These are phyloP conservation scores for Pollenia griseotomentosa DNA, from an alignment of 2,888 invertebrate species.

Conservation along the genomic window DNA sequence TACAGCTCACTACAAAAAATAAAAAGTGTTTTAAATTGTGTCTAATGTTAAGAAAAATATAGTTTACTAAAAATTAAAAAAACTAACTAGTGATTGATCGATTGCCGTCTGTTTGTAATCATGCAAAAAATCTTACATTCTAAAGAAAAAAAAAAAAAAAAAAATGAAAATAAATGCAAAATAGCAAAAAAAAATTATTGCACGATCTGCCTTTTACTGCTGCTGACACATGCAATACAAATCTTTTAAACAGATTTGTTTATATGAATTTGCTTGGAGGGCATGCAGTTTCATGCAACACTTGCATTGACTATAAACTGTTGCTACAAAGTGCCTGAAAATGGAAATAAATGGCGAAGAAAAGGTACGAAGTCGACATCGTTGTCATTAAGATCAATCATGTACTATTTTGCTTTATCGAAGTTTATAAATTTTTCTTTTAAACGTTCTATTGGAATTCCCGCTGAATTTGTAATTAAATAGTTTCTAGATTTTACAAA, in stretches of 20 bases:
- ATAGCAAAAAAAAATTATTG: slow-evolving; percentile 41
- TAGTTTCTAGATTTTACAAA: slow-evolving; percentile 33
- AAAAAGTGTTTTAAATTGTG: slow-evolving; percentile 63
- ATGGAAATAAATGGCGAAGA: not conserved
- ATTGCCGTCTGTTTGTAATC: slow-evolving; percentile 60
- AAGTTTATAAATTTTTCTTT: slow-evolving; percentile 13
- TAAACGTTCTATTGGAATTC: not conserved
- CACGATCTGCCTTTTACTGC: slow-evolving; percentile 57
- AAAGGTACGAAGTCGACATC: slow-evolving; percentile 14
- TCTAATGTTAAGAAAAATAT: slow-evolving; percentile 14
- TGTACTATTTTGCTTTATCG: slow-evolving; percentile 26
- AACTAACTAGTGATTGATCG: slow-evolving; percentile 57
- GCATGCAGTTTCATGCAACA: slow-evolving; percentile 60
- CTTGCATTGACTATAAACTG: slow-evolving; percentile 52
- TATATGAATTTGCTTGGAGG: slow-evolving; percentile 54
- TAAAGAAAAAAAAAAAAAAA: slow-evolving; percentile 15
- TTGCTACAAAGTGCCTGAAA: not conserved
- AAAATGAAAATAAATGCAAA: slow-evolving; percentile 34
- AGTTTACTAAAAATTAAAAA: not conserved
- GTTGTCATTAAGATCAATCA: slow-evolving; percentile 63
- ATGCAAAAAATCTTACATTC: slow-evolving; percentile 60
- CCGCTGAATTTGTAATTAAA: slow-evolving; percentile 33
- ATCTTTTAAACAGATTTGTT: slow-evolving; percentile 26
- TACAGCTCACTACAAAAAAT: slow-evolving; percentile 7
- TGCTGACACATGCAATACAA: slow-evolving; percentile 53